These are phyloP conservation scores for Rhabdornis inornatus DNA, from an alignment of 2,113 vertebrate species.

Conservation along the genomic window DNA sequence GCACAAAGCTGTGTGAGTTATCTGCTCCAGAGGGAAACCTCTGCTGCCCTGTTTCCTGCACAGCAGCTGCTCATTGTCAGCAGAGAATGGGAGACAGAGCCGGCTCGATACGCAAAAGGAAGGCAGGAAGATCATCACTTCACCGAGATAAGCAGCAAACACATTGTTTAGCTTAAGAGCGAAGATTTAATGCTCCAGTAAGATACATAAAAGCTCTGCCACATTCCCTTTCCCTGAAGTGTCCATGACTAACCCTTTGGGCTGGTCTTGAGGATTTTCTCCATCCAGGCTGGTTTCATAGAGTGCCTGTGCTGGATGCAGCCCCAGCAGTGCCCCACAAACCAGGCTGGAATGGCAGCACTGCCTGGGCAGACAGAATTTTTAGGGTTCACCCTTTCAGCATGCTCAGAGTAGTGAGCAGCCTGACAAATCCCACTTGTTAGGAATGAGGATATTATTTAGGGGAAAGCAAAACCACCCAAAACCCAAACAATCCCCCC, in stretches of 20 bases:
- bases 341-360: neutral
- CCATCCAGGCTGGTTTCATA: neutral
- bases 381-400: neutral
- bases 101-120: neutral
- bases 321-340: neutral
- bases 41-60: slow-evolving; percentile 32
- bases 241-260: neutral
- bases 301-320: neutral
- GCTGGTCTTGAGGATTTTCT: neutral
- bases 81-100: slow-evolving; percentile 9
- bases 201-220: neutral
- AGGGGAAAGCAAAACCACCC: neutral
- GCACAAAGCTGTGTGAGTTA: neutral
- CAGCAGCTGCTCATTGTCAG: slow-evolving; percentile 37
- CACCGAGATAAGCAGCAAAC: slow-evolving; percentile 29
- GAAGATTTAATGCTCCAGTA: slow-evolving; percentile 6
- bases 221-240: neutral
- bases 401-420: neutral
- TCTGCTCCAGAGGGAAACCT: neutral
- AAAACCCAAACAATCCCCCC: neutral
- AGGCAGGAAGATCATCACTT: slow-evolving; percentile 59
- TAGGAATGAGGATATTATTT: neutral
- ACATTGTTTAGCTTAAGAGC: slow-evolving; percentile 23
- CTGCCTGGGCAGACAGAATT: neutral
- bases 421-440: neutral